Evolutionary conservation across 2,888 invertebrate species (phyloP), one percentile per base, ranked within the genome.

Genomic region (Coenonympha arcania): DNA sequence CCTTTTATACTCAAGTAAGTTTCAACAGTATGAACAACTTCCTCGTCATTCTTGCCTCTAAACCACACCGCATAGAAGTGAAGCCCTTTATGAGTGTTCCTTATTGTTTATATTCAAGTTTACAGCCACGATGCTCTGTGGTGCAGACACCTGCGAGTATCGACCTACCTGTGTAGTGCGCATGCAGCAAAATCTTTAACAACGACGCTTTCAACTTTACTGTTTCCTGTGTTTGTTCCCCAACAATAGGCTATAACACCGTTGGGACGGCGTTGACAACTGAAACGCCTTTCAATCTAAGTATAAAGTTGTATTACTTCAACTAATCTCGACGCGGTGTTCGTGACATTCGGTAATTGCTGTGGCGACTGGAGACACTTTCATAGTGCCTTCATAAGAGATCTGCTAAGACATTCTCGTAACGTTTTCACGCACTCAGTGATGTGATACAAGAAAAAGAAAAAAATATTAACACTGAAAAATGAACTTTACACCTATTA

Each of bases 151-250:
- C 81, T 84, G 83, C 81, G 73, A 76, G 45, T 77, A 76, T 79
- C 81, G 76, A 80, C 79, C 79, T 83, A 83, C 84, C 85, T 84
- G 83, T 51, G 51, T 30, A 53, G 84, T 84, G 83, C 50, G 51
- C 26, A 53, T 73, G 75, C 73, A 63, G 76, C 77, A 76, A 82
- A 83, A 77, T 76, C 73, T 78, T 65, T 71, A 70, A 77, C 66
- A 65, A 75, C 75, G 72, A 75, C 52, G 77, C 79, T 83, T 80
- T 79, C 79, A 73, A 81, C 76, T 81, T 76, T 76, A 79, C 79
- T 76, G 82, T 85, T 85, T 86, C 86, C 86, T 84, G 82, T 76
- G 74, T 82, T 83, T 84, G 83, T 82, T 76, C 69, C 60, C 67
- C 65, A 80, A 86, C 84, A 85, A 86, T 84, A 71, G 81, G 70